A percentile compares a stretch with the other conserved stretches of the same genome.
These are phyloP conservation scores for Tanytarsus gracilentus DNA, from an alignment of 2,888 invertebrate species.

Conservation along the genomic window DNA sequence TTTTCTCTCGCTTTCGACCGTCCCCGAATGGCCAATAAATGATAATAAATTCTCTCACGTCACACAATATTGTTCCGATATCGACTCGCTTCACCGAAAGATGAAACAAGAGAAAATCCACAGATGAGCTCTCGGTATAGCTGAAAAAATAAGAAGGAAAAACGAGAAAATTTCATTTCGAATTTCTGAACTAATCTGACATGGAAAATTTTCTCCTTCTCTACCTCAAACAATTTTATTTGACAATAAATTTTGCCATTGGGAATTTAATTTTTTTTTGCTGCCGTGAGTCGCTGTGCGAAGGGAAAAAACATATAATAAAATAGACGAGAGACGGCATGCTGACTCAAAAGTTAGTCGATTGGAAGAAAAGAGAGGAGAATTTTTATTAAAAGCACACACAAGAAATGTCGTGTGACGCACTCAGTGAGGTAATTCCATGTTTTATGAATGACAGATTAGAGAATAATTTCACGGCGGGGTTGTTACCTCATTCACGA, in stretches of 20 bases:
- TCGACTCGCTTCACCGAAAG: neutral
- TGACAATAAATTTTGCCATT: constrained; percentile 13
- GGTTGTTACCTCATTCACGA: no score
- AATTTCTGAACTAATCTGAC: constrained; percentile 1
- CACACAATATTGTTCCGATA: neutral
- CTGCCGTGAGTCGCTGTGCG: no score
- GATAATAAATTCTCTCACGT: neutral
- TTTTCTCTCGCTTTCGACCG: neutral
- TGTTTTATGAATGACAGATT: constrained; percentile 10
- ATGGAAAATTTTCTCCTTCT: neutral
- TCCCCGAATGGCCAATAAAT: neutral
- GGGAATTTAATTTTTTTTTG: constrained; percentile 16
- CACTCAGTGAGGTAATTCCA: neutral
- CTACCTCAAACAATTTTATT: neutral
- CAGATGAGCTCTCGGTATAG: neutral
- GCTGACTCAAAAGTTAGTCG: no score
- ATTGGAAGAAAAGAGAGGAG: no score
- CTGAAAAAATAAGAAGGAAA: no score
- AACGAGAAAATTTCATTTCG: neutral
- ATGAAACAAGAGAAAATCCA: neutral
- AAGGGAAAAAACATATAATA: no score
- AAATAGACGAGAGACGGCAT: no score
- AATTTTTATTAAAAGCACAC: no score
- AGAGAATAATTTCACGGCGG: constrained; percentile 9
- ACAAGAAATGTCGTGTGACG: no score